These are phyloP conservation scores for Podotricha telesiphe DNA, from an alignment of 2,888 invertebrate species.

Conservation along the genomic window DNA sequence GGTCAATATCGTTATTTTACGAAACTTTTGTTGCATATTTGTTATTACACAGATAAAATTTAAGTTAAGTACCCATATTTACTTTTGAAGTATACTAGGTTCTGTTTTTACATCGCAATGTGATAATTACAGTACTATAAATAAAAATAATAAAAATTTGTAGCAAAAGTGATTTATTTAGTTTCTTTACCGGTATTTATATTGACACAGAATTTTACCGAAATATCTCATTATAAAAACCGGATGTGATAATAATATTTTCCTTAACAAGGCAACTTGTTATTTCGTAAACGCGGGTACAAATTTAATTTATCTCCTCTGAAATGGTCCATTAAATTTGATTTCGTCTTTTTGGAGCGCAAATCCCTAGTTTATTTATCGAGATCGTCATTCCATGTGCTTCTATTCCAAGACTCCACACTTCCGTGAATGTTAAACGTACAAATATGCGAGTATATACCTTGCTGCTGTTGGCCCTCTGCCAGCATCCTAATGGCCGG, in stretches of 20 bases:
- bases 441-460: slow-evolving; percentile 75
- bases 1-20: slow-evolving; percentile 70
- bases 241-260: slow-evolving; percentile 32
- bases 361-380: slow-evolving; percentile 46
- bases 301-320: slow-evolving; percentile 32
- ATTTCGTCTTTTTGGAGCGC: slow-evolving; percentile 35
- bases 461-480: slow-evolving; percentile 65
- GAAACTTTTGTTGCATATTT: slow-evolving; percentile 59
- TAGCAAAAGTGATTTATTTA: slow-evolving; percentile 3
- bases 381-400: slow-evolving; percentile 63
- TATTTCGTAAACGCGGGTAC: slow-evolving; percentile 28
- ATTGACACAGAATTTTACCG: slow-evolving; percentile 27
- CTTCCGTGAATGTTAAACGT: slow-evolving; percentile 80
- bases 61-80: neutral
- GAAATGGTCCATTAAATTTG: slow-evolving; percentile 29
- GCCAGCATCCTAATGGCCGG: slow-evolving; percentile 79
- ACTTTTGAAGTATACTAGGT: neutral
- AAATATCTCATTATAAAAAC: slow-evolving; percentile 26
- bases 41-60: neutral
- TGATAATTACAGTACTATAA: neutral
- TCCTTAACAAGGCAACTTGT: slow-evolving; percentile 32
- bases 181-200: slow-evolving; percentile 8
- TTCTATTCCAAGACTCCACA: slow-evolving; percentile 77
- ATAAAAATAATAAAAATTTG: no score
- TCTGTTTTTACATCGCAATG: neutral